Conservation (phyloP, 2,797 vertebrate genomes). For the Sebastiscus tertius region DNA sequence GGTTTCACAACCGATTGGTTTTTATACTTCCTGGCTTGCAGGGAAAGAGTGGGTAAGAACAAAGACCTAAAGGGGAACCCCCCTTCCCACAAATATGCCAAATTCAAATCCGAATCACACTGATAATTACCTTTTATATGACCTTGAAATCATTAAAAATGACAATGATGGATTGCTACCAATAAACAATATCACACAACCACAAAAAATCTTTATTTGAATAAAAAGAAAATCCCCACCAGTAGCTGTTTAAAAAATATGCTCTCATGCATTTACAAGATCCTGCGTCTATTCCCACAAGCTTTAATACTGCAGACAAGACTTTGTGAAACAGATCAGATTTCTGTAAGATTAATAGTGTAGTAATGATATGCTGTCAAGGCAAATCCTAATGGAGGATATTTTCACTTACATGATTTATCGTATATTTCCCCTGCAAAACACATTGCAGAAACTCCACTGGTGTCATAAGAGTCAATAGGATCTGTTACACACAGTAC, state of each 20-base stretch:
- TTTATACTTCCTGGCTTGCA: conserved; percentile 51
- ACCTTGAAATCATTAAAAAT: conserved; percentile 43
- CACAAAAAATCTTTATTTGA: conserved; percentile 8
- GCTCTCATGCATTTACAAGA: conserved; percentile 22
- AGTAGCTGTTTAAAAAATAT: conserved; percentile 11
- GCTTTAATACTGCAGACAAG: not conserved
- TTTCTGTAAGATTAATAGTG: conserved; percentile 20
- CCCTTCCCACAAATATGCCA: conserved; percentile 36
- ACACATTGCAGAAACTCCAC: not conserved
- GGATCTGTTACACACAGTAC: not conserved
- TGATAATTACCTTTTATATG: conserved; percentile 53
- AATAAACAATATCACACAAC: conserved; percentile 37
- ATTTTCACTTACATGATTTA: conserved; percentile 25
- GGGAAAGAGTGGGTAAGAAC: conserved; percentile 17
- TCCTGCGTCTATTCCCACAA: conserved; percentile 13
- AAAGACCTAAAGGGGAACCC: conserved; percentile 14
- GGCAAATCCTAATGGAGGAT: conserved; percentile 24
- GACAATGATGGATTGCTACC: conserved; percentile 60
- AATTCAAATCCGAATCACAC: conserved; percentile 44
- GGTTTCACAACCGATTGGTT: conserved; percentile 40
- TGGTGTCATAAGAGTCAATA: not conserved
- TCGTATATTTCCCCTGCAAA: not conserved
- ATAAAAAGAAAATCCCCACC: conserved; percentile 11
- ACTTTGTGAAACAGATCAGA: conserved; percentile 4
- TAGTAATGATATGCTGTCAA: conserved; percentile 40